Base-by-base conservation (phyloP, 2,113 vertebrate genomes). In the Callipepla squamata region DNA sequence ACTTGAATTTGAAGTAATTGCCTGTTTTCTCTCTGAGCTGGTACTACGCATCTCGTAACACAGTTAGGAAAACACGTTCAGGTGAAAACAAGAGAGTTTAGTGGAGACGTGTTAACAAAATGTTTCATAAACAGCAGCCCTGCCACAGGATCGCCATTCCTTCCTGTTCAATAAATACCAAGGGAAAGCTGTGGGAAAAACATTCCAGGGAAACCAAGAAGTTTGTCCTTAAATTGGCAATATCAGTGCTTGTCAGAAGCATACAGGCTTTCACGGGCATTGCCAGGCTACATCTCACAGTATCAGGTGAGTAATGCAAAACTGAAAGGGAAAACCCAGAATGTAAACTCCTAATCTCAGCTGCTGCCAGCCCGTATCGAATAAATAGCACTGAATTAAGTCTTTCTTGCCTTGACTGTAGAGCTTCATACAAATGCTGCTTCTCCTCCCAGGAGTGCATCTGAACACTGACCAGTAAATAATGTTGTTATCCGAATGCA, bases 301-400 rank as follows among this genome's bases (percentile, higher is more conserved):
- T 53, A 66, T 53, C 84, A 73, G 78, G 66, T 82, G 67, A 91
- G 66, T 45, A 75, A 89, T 21, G 26, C 10, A 53, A 68, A 79
- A 73, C 51, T 73, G 79, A 90, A 81, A 79, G 58, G 86, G 90
- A 95, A 88, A 96, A 72, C 80, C 58, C 86, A 92, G 80, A 94
- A 94, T 72, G 86, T 45, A 93, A 94, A 92, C 58, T 81, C 28
- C 86, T 66, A 63, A 73, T 85, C 83, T 78, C 78, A 62, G 84
- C 0, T 36, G 50, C 61, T 94, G 50, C 68, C 86, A 76, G 50
- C 44, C n/a, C 19, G 4, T 57, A 73, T 44, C 23, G 57, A 77
- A 81, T 62, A 84, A 89, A 92, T 48, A 50, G 69, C 40, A 40
- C 40, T n/a, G 73, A 92, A 53, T 74, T 15, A 66, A 80, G 44